Evolutionary conservation across 2,113 vertebrate species (phyloP).

Genomic region (Campylomormyrus numenius): DNA sequence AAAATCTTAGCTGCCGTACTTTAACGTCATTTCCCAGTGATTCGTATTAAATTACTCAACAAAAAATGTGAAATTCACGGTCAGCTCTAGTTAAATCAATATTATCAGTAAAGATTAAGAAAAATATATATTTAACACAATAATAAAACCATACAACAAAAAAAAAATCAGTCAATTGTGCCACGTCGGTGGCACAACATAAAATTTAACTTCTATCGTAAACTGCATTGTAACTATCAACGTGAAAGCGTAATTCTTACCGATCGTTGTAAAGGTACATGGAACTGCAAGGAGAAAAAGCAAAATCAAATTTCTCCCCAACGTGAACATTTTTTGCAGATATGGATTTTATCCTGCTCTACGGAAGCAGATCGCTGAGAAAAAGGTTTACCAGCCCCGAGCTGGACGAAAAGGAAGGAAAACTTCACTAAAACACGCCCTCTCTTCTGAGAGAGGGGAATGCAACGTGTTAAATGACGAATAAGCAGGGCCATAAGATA

Average conservation of each 20-base stretch:
- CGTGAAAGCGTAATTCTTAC: slow-evolving; percentile 38
- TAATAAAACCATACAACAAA: neutral
- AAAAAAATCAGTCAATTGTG: neutral
- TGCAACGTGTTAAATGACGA: neutral
- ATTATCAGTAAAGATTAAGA: neutral
- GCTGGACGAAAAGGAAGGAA: slow-evolving; percentile 23
- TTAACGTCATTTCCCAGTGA: neutral
- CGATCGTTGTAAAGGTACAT: slow-evolving; percentile 43
- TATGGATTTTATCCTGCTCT: slow-evolving; percentile 32
- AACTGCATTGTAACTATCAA: neutral
- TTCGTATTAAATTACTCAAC: neutral
- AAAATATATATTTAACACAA: neutral
- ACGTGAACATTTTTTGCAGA: slow-evolving; percentile 46
- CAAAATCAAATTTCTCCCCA: slow-evolving; percentile 47
- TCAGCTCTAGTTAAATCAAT: neutral
- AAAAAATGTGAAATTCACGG: neutral
- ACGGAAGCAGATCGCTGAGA: slow-evolving; percentile 45
- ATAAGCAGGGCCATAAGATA: neutral
- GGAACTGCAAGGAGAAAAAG: slow-evolving; percentile 57
- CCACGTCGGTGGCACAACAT: slow-evolving; percentile 10
- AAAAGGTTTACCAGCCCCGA: neutral
- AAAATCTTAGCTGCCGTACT: neutral
- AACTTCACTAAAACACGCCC: slow-evolving; percentile 24
- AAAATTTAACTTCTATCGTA: neutral
- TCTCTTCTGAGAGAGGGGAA: neutral